Conservation (phyloP, 2,888 invertebrate genomes). For the Troides oblongomaculatus region DNA sequence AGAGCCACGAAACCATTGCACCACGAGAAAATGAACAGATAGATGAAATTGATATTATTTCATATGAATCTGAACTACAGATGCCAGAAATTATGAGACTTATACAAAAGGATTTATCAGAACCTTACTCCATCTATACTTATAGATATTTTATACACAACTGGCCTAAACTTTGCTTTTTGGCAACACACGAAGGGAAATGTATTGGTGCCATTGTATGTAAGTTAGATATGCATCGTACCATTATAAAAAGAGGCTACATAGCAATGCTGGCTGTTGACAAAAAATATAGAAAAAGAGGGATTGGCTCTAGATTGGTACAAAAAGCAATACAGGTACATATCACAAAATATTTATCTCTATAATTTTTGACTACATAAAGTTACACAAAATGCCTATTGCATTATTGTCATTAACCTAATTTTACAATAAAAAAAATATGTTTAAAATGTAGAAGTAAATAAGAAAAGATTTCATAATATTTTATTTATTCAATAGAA, state of each 20-base stretch:
- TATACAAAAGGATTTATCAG: conserved; percentile 99
- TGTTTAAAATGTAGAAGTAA: no score
- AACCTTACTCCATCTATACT: conserved; percentile 99
- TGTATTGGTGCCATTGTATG: conserved; percentile 99
- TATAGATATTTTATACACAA: conserved; percentile 99
- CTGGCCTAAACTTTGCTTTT: conserved; percentile 99
- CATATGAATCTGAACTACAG: conserved; percentile 96
- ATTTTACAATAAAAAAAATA: no score
- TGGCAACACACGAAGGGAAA: conserved; percentile 92
- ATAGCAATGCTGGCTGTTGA: conserved; percentile 99
- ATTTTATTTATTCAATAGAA: no score
- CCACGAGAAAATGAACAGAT: conserved; percentile 47
- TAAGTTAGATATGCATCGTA: conserved; percentile 95
- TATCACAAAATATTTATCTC: conserved; percentile 8
- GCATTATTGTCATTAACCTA: neutral
- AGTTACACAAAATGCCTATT: neutral
- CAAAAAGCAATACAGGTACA: conserved; percentile 87
- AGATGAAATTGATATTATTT: conserved; percentile 68
- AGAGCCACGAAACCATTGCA: conserved; percentile 40
- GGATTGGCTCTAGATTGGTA: conserved; percentile 93
- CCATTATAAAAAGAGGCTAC: conserved; percentile 95
- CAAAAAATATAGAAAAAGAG: conserved; percentile 94
- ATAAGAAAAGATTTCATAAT: no score
- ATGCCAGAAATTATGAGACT: conserved; percentile 99
- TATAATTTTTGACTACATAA: neutral